Conservation (phyloP, 2,797 vertebrate genomes). For the Chanos chanos region DNA sequence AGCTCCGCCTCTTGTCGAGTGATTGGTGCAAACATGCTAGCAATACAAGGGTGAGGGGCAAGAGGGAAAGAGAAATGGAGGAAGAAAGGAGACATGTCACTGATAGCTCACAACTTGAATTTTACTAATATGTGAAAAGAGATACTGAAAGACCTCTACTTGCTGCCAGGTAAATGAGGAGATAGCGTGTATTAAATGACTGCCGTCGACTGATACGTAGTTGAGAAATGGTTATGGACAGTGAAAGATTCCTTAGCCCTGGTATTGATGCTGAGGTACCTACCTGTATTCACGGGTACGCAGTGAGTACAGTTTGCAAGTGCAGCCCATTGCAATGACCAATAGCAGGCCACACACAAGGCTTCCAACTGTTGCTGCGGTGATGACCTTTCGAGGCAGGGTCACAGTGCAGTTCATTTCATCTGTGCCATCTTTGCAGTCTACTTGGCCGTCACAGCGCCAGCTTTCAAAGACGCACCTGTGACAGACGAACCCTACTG, state of each 20-base stretch:
- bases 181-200: too few species aligned
- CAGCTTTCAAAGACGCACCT: slow-evolving; percentile 90
- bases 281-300: slow-evolving; percentile 87
- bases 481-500: too few species aligned
- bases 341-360: slow-evolving; percentile 86
- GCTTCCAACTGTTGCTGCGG: slow-evolving; percentile 86
- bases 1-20: slow-evolving; percentile 84
- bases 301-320: slow-evolving; percentile 88
- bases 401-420: slow-evolving; percentile 82
- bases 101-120: too few species aligned
- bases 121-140: too few species aligned
- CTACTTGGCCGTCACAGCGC: slow-evolving; percentile 88
- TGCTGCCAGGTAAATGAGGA: too few species aligned
- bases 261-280: not conserved
- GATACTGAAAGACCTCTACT: too few species aligned
- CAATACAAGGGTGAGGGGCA: not conserved
- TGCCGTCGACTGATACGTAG: too few species aligned
- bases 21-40: slow-evolving; percentile 85
- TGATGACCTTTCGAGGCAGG: slow-evolving; percentile 88
- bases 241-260: not conserved
- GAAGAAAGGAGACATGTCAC: too few species aligned
- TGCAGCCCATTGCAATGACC: slow-evolving; percentile 89
- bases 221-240: too few species aligned
- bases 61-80: not conserved
- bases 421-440: slow-evolving; percentile 85